Conservation (phyloP, 2,888 invertebrate species). For the Drosophila birchii region DNA sequence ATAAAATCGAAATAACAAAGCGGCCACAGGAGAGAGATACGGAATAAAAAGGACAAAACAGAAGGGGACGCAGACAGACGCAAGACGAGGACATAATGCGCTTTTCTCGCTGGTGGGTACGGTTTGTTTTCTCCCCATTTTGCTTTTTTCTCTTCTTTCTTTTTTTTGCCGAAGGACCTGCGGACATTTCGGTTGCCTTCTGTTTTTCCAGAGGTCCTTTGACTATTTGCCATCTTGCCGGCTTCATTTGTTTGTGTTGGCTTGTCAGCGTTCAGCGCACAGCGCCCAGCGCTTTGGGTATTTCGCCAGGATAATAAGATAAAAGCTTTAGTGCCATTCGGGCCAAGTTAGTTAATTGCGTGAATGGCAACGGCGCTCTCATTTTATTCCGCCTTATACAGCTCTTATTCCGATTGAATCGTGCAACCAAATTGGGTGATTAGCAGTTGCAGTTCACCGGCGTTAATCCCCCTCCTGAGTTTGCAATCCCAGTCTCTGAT, state of each 20-base stretch:
- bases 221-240: constrained; percentile 63
- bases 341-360: constrained; percentile 72
- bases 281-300: constrained; percentile 45
- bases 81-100: constrained; percentile 61
- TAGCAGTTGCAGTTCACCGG: constrained; percentile 42
- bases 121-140: constrained; percentile 23
- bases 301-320: constrained; percentile 72
- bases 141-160: neutral
- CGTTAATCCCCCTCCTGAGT: constrained; percentile 19
- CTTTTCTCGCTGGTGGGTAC: constrained; percentile 51
- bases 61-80: constrained; percentile 9
- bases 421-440: constrained; percentile 46
- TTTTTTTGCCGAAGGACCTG: constrained; percentile 26
- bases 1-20: constrained; percentile 75
- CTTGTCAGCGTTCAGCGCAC: constrained; percentile 32
- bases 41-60: constrained; percentile 13
- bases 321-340: constrained; percentile 73
- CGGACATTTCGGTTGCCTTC: constrained; percentile 43
- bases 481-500: neutral
- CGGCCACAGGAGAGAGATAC: constrained; percentile 42
- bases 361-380: constrained; percentile 46
- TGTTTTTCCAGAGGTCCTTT: constrained; percentile 42
- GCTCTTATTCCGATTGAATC: constrained; percentile 47
- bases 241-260: constrained; percentile 55
- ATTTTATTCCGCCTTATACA: constrained; percentile 20